Percentiles rank a stretch among this genome's conserved stretches.
These are phyloP conservation scores for Clostera curtula DNA, from an alignment of 2,888 invertebrate genomes.

Conservation along the genomic window DNA sequence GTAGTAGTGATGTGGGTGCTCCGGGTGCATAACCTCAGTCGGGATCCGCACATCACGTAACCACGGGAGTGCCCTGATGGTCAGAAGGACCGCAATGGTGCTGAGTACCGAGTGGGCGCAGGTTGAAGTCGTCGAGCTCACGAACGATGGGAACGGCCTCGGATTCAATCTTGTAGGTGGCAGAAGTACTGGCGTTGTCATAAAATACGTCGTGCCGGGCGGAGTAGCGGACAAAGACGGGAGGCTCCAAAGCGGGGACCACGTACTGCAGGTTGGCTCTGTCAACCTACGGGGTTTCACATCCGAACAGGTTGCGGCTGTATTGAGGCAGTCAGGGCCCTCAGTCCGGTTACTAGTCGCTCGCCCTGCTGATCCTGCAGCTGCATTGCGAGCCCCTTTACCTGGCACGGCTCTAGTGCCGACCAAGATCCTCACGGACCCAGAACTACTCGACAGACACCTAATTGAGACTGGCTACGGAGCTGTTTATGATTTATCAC, in stretches of 20 bases:
- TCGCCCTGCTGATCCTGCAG: slow-evolving; percentile 91
- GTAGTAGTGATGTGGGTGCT: slow-evolving; percentile 34
- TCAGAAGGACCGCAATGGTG: slow-evolving; percentile 77
- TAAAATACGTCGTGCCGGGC: slow-evolving; percentile 97
- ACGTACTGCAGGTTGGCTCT: slow-evolving; percentile 96
- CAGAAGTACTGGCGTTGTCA: slow-evolving; percentile 98
- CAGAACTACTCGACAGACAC: slow-evolving; percentile 90
- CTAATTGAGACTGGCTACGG: slow-evolving; percentile 85
- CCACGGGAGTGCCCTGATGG: slow-evolving; percentile 61
- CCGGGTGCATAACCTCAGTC: slow-evolving; percentile 53
- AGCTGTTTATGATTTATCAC: slow-evolving; percentile 69
- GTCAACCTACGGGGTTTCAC: slow-evolving; percentile 97
- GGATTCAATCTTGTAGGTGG: slow-evolving; percentile 99
- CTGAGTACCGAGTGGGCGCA: slow-evolving; percentile 99
- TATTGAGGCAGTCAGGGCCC: slow-evolving; percentile 83
- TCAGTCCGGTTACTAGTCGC: slow-evolving; percentile 95
- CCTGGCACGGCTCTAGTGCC: slow-evolving; percentile 94
- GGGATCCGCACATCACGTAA: slow-evolving; percentile 54
- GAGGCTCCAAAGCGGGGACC: slow-evolving; percentile 96
- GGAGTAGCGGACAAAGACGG: slow-evolving; percentile 98
- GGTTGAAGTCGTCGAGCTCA: slow-evolving; percentile 98
- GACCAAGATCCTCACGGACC: slow-evolving; percentile 92
- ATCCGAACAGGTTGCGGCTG: slow-evolving; percentile 89
- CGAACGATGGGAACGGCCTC: slow-evolving; percentile 97
- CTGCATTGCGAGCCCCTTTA: slow-evolving; percentile 83